Base-by-base conservation (phyloP, 2,113 vertebrate genomes). In the Atherinomorus stipes region DNA sequence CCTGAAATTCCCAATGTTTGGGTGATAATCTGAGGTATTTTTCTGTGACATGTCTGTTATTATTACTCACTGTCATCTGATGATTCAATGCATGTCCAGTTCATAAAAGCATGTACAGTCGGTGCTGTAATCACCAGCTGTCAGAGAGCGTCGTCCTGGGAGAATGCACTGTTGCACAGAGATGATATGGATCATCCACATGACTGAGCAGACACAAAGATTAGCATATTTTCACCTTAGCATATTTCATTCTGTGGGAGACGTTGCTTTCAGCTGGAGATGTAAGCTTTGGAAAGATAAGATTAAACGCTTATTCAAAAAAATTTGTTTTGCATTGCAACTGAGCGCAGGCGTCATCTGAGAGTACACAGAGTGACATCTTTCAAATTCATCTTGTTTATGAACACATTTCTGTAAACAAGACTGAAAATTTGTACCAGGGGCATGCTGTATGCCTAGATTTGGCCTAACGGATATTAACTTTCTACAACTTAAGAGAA, bases 1-100 rank as follows among this genome's bases (percentile, higher is more conserved):
- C 38, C 44, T 8, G 19, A 52, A 53, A 82, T 56, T 64, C 64
- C 23, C 7, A 64, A 51, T 60, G 66, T 66, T 75, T 13, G 45
- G 19, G 16, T 38, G 38, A 64, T 31, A 74, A 69, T 69, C 28
- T 7, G 16, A 11, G 18, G 28, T 34, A 34, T 69, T 61, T 80
- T 57, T 74, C 58, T 53, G n/a, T 13, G 37, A 34, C 56, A 67
- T 61, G 72, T 58, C 40, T 28, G 23, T 56, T 69, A 57, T 70
- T 69, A 47, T 52, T 44, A 63, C 54, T 65, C 72, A 26, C 44
- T 58, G 53, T 64, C 7, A 28, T 11, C 26, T 57, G 63, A 57
- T 26, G 9, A 66, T 63, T 70, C 25, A 11, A 13, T 2, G 1
- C 47, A 25, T 50, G 50, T 62, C 65, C 21, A 31, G 51, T 40